These are phyloP conservation scores for Orchestes rusci DNA, from an alignment of 2,888 invertebrate species.

Conservation along the genomic window DNA sequence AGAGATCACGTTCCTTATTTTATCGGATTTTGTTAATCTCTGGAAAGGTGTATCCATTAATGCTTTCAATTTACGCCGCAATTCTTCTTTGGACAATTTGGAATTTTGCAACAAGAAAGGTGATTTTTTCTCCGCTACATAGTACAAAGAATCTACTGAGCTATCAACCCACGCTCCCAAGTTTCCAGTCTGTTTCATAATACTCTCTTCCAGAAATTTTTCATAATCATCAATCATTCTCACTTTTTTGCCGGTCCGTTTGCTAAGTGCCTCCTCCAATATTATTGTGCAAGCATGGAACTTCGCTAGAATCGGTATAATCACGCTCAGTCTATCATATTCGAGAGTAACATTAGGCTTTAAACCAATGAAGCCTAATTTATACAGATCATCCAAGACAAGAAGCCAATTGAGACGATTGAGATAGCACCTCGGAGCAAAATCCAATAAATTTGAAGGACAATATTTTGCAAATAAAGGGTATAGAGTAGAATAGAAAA, in stretches of 20 bases:
- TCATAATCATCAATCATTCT: conserved; percentile 27
- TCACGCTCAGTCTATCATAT: conserved; percentile 26
- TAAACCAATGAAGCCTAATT: conserved; percentile 17
- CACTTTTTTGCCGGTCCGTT: conserved; percentile 24
- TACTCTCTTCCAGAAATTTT: conserved; percentile 21
- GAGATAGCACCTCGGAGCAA: conserved; percentile 39
- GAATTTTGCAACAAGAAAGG: too few relatives aligned
- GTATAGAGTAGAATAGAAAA: conserved; percentile 42
- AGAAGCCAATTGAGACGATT: conserved; percentile 34
- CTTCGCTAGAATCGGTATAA: conserved; percentile 31
- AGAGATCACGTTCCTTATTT: conserved; percentile 48
- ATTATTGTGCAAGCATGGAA: conserved; percentile 36
- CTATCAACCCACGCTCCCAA: too few relatives aligned
- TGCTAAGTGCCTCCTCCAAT: conserved; percentile 29
- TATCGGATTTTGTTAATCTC: background rate
- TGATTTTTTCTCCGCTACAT: too few relatives aligned
- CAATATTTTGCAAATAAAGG: conserved; percentile 35
- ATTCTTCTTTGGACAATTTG: too few relatives aligned
- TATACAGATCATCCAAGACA: conserved; percentile 41
- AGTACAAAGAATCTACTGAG: too few relatives aligned
- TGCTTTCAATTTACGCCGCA: too few relatives aligned
- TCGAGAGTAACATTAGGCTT: conserved; percentile 15
- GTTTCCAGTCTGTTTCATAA: too few relatives aligned
- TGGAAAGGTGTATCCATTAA: too few relatives aligned
- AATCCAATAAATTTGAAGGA: conserved; percentile 27